Evolutionary conservation across 2,797 vertebrate species (phyloP), one percentile per base, ranked within the genome.

Genomic region (Neomorphus geoffroyi): DNA sequence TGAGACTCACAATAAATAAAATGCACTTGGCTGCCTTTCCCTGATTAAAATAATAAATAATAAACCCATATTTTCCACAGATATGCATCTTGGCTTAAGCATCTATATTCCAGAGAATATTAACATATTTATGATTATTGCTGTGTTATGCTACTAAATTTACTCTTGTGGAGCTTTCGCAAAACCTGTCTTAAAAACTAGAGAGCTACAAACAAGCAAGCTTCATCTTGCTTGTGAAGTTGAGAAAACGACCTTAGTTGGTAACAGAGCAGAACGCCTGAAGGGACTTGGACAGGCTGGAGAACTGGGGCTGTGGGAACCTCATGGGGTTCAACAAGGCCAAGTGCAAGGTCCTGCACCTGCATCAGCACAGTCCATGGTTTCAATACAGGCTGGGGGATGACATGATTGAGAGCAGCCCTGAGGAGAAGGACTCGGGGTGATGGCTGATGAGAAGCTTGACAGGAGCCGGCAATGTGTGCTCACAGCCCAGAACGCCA

Each of bases 11-110:
- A 61, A 51, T 27, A 43, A 90, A 82, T 37, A 91, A 93, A 85
- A 72, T 2, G 27, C 65, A 32, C 60, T 77, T 82, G 79, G 79
- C 58, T 92, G 89, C 69, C 81, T 85, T 65, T 58, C 32, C 33
- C 53, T 43, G 82, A 88, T 89, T 61, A 62, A 88, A 90, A 78
- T 19, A 75, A 77, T 73, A 92, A 85, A 81, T 94, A 75, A 83
- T 22, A 65, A 75, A 19, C 0, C 9, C 2, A 0, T 61, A 32
- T 71, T 88, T 88, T 69, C 79, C 79, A 62, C 14, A 84, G 70
- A 24, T 45, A 79, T 5, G 24, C 13, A 43, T 27, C 48, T 37
- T 71, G 51, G 19, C 64, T 71, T 37, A 62, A 89, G 33, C 32
- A 45, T 57, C 18, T 9, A 4, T 35, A 30, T 88, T 57, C 28